These are phyloP conservation scores for Chromobotia macracanthus DNA, from an alignment of 2,797 vertebrate genomes.

Conservation along the genomic window DNA sequence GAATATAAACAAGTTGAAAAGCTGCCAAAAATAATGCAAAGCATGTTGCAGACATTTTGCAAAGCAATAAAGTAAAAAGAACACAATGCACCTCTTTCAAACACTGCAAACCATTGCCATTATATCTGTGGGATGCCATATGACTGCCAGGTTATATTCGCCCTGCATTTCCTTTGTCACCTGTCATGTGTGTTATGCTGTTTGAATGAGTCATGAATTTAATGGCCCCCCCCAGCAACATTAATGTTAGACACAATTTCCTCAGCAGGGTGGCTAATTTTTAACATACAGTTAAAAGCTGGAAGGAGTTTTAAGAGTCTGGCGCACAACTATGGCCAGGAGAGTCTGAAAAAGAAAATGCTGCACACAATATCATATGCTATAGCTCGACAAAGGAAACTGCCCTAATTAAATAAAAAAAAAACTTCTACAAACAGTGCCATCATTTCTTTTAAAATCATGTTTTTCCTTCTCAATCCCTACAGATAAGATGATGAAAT, in stretches of 20 bases:
- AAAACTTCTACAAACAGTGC: background rate
- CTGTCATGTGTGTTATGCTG: background rate
- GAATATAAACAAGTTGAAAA: no score
- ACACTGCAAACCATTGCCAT: no score
- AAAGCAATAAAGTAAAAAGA: no score
- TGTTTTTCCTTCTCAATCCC: background rate
- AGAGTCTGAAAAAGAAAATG: no score
- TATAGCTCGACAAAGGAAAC: conserved; percentile 45
- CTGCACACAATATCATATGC: conserved; percentile 41
- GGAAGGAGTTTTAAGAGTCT: background rate
- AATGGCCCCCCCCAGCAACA: background rate
- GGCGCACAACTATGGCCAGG: background rate
- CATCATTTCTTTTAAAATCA: conserved; percentile 10
- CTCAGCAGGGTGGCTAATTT: background rate
- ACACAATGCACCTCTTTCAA: no score
- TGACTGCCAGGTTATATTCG: background rate
- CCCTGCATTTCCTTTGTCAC: background rate
- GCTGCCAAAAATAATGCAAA: no score
- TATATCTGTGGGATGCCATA: background rate
- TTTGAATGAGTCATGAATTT: background rate
- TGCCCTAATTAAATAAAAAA: conserved; percentile 33
- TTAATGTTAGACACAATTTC: background rate
- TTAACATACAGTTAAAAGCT: background rate
- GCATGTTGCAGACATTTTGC: no score
- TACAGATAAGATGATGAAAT: background rate